Conservation (phyloP, 1,140 invertebrate genomes). For the Alviniconcha marisindica region DNA sequence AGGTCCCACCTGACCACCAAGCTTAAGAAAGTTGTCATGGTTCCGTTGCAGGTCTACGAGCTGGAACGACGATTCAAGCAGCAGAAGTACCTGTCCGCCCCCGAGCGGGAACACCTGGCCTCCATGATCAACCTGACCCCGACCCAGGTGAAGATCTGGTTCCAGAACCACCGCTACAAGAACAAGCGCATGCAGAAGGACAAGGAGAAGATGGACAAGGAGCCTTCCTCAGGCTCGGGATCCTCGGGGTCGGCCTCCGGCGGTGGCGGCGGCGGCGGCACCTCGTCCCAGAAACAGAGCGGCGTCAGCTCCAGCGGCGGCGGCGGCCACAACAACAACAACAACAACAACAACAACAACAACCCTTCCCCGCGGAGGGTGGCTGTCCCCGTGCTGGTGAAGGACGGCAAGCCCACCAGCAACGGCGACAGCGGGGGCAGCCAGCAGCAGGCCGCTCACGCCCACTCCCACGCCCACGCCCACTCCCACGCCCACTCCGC, state of each 20-base stretch:
- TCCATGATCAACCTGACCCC: conserved; percentile 93
- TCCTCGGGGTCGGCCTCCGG: conserved; percentile 37
- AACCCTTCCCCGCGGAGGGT: conserved; percentile 85
- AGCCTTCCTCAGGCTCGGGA: conserved; percentile 45
- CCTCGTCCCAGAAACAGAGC: conserved; percentile 15
- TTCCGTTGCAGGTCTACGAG: conserved; percentile 81
- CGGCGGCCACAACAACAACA: conserved; percentile 25
- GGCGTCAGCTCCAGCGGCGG: conserved; percentile 27
- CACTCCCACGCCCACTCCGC: conserved; percentile 36
- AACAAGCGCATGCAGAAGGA: conserved; percentile 81
- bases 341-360: conserved; percentile 23
- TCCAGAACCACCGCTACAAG: conserved; percentile 86
- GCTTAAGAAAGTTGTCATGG: too few species aligned
- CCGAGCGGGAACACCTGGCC: conserved; percentile 96
- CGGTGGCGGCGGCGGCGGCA: not conserved
- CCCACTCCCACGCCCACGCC: conserved; percentile 44
- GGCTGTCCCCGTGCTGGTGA: conserved; percentile 96
- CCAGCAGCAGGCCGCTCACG: conserved; percentile 1
- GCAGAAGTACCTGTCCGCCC: conserved; percentile 96
- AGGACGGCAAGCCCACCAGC: conserved; percentile 91
- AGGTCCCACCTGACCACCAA: too few species aligned
- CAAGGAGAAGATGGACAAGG: conserved; percentile 69
- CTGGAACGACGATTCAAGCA: conserved; percentile 96
- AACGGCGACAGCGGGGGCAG: conserved; percentile 40
- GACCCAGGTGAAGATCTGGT: conserved; percentile 98